Percentiles rank a stretch among this genome's conserved stretches.
Conservation (phyloP, 92 coral and sea anemone species). For the Siderastrea radians region DNA sequence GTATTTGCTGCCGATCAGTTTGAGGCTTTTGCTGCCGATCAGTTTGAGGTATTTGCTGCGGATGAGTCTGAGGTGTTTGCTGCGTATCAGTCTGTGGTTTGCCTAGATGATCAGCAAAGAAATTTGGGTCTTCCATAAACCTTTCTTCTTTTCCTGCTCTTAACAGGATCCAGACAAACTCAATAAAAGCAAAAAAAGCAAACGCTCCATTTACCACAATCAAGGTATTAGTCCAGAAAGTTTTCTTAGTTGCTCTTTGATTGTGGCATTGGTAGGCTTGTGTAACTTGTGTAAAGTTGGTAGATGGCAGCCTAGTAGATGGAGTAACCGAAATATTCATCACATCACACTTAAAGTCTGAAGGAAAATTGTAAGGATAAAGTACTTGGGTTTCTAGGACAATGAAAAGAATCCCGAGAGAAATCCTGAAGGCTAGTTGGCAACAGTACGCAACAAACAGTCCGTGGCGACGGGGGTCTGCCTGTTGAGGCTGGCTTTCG, state of each 20-base stretch:
- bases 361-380: not conserved
- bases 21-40: no score
- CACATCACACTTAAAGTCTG: not conserved
- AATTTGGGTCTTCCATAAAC: not conserved
- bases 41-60: no score
- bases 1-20: not conserved
- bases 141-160: not conserved
- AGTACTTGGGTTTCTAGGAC: constrained; percentile 6
- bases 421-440: not conserved
- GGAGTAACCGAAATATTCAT: not conserved
- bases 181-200: not conserved
- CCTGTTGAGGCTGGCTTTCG: not conserved
- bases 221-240: no score
- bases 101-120: not conserved
- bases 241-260: no score
- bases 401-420: not conserved
- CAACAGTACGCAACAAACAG: constrained; percentile 22
- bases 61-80: no score
- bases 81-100: not conserved
- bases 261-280: not conserved
- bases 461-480: not conserved
- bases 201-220: not conserved
- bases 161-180: not conserved
- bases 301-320: not conserved
- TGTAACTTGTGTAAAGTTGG: not conserved